These are phyloP conservation scores for Struthidea cinerea DNA, from an alignment of 2,113 vertebrate genomes.

Conservation along the genomic window DNA sequence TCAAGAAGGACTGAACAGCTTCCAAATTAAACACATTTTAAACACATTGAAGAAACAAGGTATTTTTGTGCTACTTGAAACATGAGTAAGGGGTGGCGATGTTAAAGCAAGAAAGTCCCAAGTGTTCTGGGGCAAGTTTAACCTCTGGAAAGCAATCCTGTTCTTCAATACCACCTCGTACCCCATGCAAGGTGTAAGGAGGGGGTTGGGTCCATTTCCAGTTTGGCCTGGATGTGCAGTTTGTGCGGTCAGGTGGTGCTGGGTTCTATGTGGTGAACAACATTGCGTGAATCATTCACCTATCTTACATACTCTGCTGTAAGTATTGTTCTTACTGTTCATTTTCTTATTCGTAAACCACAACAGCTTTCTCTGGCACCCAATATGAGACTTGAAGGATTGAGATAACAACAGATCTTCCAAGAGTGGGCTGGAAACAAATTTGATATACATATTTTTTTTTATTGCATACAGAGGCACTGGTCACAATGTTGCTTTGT, in stretches of 20 bases:
- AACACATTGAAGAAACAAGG: background rate
- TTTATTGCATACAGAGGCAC: background rate
- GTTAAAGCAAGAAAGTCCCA: background rate
- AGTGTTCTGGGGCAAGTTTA: background rate
- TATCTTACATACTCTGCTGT: background rate
- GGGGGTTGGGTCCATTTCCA: rapidly evolving
- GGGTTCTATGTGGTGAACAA: background rate
- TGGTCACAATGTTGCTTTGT: background rate
- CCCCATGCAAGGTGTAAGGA: background rate
- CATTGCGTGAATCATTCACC: no score
- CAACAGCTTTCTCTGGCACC: background rate
- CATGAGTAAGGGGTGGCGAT: background rate
- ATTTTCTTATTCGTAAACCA: background rate
- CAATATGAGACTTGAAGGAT: background rate
- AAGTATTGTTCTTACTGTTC: no score
- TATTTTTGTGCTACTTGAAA: background rate
- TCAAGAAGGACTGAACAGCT: background rate
- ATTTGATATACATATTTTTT: background rate
- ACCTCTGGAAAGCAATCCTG: background rate
- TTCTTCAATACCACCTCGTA: background rate
- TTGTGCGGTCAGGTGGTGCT: no score
- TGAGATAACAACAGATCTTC: background rate
- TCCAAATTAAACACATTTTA: background rate
- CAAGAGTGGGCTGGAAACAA: background rate
- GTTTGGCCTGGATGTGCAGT: rapidly evolving